phyloP scores from a whole-genome alignment of 2,113 vertebrate genomes.

The Tragelaphus strepsiceros region DNA sequence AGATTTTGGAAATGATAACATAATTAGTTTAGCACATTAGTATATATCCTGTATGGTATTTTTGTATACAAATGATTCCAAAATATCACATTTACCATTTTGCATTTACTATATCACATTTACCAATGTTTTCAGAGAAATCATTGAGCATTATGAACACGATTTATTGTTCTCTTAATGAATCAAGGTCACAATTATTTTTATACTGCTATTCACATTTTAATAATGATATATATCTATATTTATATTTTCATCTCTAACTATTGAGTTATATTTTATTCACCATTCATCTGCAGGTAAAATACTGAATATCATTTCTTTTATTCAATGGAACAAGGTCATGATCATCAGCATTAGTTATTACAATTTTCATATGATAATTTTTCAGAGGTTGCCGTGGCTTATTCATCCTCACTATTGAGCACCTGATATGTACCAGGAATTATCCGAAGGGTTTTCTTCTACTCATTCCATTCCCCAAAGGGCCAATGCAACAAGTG shows the following conservation, averaged over 20 bases:
- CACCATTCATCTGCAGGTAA: background rate
- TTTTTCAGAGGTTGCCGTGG: background rate
- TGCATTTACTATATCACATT: background rate
- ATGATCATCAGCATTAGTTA: background rate
- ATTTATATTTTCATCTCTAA: background rate
- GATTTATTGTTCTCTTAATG: background rate
- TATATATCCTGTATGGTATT: background rate
- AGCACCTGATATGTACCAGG: fast-evolving
- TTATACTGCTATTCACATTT: background rate
- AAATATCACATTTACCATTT: background rate
- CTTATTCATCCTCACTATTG: background rate
- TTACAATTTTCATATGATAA: fast-evolving
- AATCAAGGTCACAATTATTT: background rate
- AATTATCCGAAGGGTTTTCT: fast-evolving
- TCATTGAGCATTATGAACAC: background rate
- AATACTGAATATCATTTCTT: background rate
- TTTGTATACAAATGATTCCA: background rate
- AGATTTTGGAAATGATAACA: background rate
- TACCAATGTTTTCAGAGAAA: background rate
- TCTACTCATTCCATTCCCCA: fast-evolving
- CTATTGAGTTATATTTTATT: background rate
- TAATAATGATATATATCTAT: background rate
- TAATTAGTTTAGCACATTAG: background rate
- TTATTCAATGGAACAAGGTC: background rate
- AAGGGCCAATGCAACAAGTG: no score